Evolutionary conservation across 2,888 invertebrate species (phyloP).

Genomic region (Cataglyphis cursor): DNA sequence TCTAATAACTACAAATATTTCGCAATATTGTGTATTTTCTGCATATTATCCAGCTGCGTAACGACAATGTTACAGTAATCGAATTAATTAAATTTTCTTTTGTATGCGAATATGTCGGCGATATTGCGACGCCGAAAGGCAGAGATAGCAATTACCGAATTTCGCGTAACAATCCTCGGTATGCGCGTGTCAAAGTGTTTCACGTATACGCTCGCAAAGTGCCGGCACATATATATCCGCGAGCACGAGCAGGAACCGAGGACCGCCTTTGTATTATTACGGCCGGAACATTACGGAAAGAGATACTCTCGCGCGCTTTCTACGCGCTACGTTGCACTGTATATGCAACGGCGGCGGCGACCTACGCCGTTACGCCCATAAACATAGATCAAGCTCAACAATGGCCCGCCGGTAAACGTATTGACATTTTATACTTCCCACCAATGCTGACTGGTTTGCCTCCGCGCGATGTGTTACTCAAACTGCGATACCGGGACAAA

Average conservation of each 20-base stretch:
- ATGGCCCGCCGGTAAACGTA: slow-evolving; percentile 82
- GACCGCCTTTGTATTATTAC: slow-evolving; percentile 71
- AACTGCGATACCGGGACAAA: slow-evolving; percentile 79
- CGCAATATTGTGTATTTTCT: neutral
- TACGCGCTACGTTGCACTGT: slow-evolving; percentile 45
- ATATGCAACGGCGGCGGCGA: slow-evolving; percentile 55
- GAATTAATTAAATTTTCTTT: slow-evolving; percentile 10
- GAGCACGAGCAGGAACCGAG: slow-evolving; percentile 55
- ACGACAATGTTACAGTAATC: neutral
- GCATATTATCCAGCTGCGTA: neutral
- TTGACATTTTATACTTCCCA: slow-evolving; percentile 81
- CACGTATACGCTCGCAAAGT: slow-evolving; percentile 23
- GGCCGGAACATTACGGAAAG: slow-evolving; percentile 72
- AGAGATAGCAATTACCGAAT: slow-evolving; percentile 32
- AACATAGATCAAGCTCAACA: slow-evolving; percentile 82
- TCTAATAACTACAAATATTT: neutral
- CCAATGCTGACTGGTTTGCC: slow-evolving; percentile 71
- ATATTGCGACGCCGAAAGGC: neutral
- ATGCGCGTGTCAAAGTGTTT: slow-evolving; percentile 36
- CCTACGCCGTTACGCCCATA: slow-evolving; percentile 75
- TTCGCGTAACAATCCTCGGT: slow-evolving; percentile 23
- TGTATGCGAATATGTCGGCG: neutral
- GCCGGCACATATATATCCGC: slow-evolving; percentile 43
- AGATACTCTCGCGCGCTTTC: slow-evolving; percentile 66
- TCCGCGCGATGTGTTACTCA: slow-evolving; percentile 76